phyloP scores from a whole-genome alignment of 1,140 invertebrate species.

The Drosophila persimilis region DNA sequence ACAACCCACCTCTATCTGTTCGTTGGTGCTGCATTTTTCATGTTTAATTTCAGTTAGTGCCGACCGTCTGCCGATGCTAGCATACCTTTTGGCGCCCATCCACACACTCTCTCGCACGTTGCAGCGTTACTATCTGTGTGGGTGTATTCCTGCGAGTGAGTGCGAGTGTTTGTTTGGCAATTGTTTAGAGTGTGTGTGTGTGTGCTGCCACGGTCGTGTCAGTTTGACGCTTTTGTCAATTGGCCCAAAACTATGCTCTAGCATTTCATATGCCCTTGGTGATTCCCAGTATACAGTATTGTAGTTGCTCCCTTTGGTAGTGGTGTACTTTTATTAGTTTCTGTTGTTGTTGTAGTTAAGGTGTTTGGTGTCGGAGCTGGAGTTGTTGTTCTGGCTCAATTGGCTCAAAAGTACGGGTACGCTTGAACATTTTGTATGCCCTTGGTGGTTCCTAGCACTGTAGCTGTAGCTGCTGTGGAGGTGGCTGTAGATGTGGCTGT shows the following conservation, averaged over 20 bases:
- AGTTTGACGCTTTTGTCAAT: slow-evolving; percentile 51
- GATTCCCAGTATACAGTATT: slow-evolving; percentile 4
- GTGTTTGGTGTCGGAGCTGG: too few species aligned
- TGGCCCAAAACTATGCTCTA: slow-evolving; percentile 39
- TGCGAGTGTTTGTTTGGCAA: slow-evolving; percentile 36
- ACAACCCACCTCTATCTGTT: slow-evolving; percentile 5
- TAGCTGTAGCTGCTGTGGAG: too few species aligned
- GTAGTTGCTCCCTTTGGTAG: neutral
- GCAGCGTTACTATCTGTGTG: too few species aligned
- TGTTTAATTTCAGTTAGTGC: slow-evolving; percentile 80
- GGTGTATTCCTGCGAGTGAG: neutral
- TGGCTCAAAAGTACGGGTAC: too few species aligned
- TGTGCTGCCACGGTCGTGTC: slow-evolving; percentile 41
- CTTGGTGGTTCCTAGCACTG: too few species aligned
- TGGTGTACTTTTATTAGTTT: neutral
- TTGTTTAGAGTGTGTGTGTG: slow-evolving; percentile 29
- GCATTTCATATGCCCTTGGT: slow-evolving; percentile 68
- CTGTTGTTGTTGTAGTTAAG: neutral
- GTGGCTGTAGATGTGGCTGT: neutral
- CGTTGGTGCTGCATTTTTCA: slow-evolving; percentile 68
- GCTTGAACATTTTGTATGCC: too few species aligned
- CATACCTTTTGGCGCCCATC: slow-evolving; percentile 54
- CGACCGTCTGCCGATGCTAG: slow-evolving; percentile 25
- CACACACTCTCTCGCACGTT: neutral
- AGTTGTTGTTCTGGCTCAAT: too few species aligned